Evolutionary conservation across 2,888 invertebrate species (phyloP), one percentile per base, ranked within the genome.

Genomic region (Dasypogon diadema): DNA sequence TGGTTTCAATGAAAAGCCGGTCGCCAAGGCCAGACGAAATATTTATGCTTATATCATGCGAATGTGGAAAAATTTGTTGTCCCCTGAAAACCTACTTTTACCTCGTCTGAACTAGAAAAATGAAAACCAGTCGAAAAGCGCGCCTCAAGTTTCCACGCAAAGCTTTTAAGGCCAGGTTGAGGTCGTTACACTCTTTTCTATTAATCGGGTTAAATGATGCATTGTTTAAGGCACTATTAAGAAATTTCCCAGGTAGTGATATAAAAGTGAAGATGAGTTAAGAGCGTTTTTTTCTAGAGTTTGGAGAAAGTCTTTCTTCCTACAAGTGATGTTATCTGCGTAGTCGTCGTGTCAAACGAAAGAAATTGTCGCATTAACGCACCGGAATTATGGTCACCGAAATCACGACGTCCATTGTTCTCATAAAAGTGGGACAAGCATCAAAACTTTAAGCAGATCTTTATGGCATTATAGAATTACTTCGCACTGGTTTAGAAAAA

Each of bases 1-100:
- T 60, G 16, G 4, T 30, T 37, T 21, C 16, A 42, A 42, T 3
- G 10, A n/a, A 10, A 60, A 60, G 22, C 37, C 5, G 34, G 18
- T 8, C 21, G 1, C 18, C 60, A 60, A 60, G 60, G 60, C 60
- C 60, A 60, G 60, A 60, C 37, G 37, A 60, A 60, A 60, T 60
- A 37, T 16, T 60, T 8, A 34, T 34, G 8, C 34, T 10, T 12
- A 58, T 30, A 34, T 58, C 8, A 58, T 16, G 14, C 26, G 1
- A 18, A 18, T 21, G 18, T 37, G 37, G 37, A 16, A 60, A 60
- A 60, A 16, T 42, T 42, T 0, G n/a, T 30, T 12, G n/a, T 42
- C 2, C 42, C 42, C 42, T 42, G 8, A 42, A 60, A 21, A 60
- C 60, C n/a, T 60, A 30, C 58, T n/a, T 42, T 42, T 42, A 42